phyloP scores from a whole-genome alignment of 2,888 invertebrate species.

The Drosophila robusta region DNA sequence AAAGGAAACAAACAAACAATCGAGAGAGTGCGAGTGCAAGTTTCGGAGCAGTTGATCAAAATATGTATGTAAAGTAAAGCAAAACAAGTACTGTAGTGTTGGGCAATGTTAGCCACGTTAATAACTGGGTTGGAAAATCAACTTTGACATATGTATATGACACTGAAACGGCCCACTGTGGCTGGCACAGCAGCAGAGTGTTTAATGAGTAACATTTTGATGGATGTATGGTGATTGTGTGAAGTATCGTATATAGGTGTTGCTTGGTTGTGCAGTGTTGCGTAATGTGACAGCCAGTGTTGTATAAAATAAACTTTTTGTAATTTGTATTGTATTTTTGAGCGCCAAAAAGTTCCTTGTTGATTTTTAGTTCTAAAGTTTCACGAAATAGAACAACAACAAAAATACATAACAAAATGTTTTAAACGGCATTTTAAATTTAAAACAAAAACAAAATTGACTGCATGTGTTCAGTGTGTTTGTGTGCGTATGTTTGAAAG shows the following conservation, averaged over 20 bases:
- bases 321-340: conserved; percentile 79
- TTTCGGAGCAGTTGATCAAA: conserved; percentile 83
- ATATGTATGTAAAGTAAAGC: conserved; percentile 74
- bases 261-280: conserved; percentile 49
- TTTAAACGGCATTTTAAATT: conserved; percentile 78
- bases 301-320: conserved; percentile 67
- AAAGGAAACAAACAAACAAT: conserved; percentile 26
- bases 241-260: conserved; percentile 21
- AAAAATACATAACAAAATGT: conserved; percentile 58
- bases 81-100: conserved; percentile 55
- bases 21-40: conserved; percentile 57
- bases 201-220: conserved; percentile 49
- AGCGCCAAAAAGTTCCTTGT: conserved; percentile 82
- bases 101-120: conserved; percentile 50
- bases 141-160: conserved; percentile 26
- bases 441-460: conserved; percentile 42
- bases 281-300: conserved; percentile 51
- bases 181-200: conserved; percentile 18
- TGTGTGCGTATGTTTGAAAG: conserved; percentile 36
- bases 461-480: conserved; percentile 79
- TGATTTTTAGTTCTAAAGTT: conserved; percentile 79
- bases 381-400: conserved; percentile 57
- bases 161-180: conserved; percentile 17
- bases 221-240: conserved; percentile 34
- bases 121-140: conserved; percentile 38